These are phyloP conservation scores for Chaetophractus vellerosus DNA, from an alignment of 2,797 vertebrate species.

Conservation along the genomic window DNA sequence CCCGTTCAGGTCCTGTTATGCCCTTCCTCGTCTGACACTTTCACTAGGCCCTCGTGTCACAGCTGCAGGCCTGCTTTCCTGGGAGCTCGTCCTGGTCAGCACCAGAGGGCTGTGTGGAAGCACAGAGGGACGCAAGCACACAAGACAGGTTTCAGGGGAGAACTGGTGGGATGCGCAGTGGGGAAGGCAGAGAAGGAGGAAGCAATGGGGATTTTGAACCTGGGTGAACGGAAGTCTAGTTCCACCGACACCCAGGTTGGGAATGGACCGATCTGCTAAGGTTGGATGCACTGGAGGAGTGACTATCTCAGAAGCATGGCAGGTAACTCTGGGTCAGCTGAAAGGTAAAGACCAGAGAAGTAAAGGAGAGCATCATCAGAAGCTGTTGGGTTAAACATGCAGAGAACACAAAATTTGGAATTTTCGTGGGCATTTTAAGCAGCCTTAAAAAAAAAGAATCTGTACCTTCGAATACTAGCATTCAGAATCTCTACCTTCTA, in stretches of 20 bases:
- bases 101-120: not conserved
- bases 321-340: not conserved
- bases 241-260: not conserved
- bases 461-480: no score
- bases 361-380: not conserved
- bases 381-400: not conserved
- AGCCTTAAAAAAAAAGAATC: not conserved
- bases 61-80: no score
- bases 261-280: not conserved
- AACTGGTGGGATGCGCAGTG: not conserved
- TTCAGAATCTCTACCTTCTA: not conserved
- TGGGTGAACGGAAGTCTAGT: not conserved
- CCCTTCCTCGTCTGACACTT: no score
- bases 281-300: not conserved
- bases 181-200: not conserved
- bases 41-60: no score
- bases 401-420: not conserved
- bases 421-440: slow-evolving; percentile 7
- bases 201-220: not conserved
- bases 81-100: not conserved
- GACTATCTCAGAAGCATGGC: not conserved
- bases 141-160: not conserved
- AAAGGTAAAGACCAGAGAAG: not conserved
- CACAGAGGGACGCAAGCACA: not conserved
- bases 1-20: no score